Conservation (phyloP, 2,797 vertebrate genomes). For the Tiaroga cobitis region DNA sequence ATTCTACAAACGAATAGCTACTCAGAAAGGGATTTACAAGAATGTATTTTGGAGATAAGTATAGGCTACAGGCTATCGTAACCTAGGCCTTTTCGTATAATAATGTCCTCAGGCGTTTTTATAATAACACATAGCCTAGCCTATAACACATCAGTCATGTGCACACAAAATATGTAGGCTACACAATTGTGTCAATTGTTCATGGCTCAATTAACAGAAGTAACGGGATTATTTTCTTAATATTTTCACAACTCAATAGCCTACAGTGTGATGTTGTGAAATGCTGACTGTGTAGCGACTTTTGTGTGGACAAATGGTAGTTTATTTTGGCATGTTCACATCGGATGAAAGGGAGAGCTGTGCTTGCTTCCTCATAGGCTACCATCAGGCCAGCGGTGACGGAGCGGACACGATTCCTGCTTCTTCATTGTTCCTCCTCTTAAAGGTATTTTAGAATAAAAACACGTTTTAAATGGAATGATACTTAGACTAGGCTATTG, state of each 20-base stretch:
- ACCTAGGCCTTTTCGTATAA: background rate
- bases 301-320: background rate
- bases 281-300: background rate
- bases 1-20: background rate
- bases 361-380: background rate
- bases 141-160: background rate
- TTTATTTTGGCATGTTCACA: slow-evolving; percentile 8
- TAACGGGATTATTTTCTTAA: background rate
- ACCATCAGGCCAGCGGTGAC: background rate
- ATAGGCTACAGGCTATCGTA: too few species aligned
- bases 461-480: background rate
- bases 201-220: too few species aligned
- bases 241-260: too few species aligned
- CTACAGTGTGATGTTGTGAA: background rate
- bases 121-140: too few species aligned
- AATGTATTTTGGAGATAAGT: background rate
- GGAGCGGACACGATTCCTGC: background rate
- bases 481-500: background rate
- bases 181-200: background rate
- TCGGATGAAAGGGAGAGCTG: background rate
- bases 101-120: background rate
- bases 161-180: background rate
- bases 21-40: too few species aligned
- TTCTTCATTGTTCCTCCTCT: background rate
- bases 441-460: background rate